A percentile compares a stretch with the other conserved stretches of the same genome.
These are phyloP conservation scores for Octopus bimaculoides DNA, from an alignment of 1,140 invertebrate genomes.

Conservation along the genomic window DNA sequence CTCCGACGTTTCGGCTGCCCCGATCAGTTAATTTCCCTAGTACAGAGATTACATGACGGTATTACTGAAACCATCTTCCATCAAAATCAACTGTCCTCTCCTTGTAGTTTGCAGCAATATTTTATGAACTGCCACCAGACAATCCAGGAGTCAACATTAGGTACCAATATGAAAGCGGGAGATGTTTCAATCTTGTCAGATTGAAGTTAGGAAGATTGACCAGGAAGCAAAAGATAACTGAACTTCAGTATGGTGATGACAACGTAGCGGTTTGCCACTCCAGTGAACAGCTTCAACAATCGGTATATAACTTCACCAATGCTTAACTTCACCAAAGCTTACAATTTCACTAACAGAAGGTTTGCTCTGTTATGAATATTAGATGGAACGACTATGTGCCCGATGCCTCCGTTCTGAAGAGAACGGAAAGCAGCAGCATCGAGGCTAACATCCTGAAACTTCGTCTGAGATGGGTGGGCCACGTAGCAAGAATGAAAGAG, in stretches of 20 bases:
- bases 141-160: too few relatives aligned
- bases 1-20: background rate
- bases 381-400: background rate
- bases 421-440: background rate
- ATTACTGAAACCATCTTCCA: background rate
- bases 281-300: too few relatives aligned
- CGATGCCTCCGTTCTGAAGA: background rate
- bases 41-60: background rate
- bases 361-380: background rate
- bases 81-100: background rate
- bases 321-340: background rate
- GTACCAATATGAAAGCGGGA: too few relatives aligned
- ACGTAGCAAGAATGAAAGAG: too few relatives aligned
- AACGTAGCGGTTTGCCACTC: too few relatives aligned
- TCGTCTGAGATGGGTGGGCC: too few relatives aligned
- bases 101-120: background rate
- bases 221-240: too few relatives aligned
- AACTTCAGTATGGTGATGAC: too few relatives aligned
- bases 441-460: background rate
- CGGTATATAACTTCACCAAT: too few relatives aligned
- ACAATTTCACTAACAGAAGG: background rate
- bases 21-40: background rate
- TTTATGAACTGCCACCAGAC: too few relatives aligned
- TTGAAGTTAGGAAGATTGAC: too few relatives aligned
- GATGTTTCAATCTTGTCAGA: too few relatives aligned